phyloP scores from a whole-genome alignment of 1,140 invertebrate species.

The Procambarus virginalis region DNA sequence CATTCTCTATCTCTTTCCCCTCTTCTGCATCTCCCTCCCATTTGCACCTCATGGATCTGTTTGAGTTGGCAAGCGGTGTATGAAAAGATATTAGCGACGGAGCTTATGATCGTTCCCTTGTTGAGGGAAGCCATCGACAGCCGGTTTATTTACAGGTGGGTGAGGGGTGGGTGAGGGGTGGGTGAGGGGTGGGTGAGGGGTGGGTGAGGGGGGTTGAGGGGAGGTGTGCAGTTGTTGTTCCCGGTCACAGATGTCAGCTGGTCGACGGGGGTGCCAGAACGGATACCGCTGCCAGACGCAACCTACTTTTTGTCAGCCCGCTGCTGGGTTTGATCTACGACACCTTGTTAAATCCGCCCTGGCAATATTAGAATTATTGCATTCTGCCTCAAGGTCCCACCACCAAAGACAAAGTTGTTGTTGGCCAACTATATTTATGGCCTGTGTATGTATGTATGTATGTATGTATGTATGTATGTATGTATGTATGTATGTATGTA shows the following conservation, averaged over 20 bases:
- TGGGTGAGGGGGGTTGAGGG: not conserved
- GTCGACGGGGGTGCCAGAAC: not conserved
- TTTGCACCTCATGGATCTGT: not conserved
- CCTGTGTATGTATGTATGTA: conserved; percentile 1
- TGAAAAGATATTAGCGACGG: not conserved
- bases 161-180: not conserved
- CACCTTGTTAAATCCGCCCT: conserved; percentile 3
- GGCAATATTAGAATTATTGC: conserved; percentile 10
- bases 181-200: no score
- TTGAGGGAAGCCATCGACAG: not conserved
- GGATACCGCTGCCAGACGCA: not conserved
- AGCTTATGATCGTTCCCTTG: not conserved
- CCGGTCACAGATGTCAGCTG: not conserved
- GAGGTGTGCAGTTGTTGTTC: not conserved
- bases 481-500: conserved; percentile 16
- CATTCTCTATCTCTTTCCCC: no score
- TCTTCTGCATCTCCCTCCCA: no score
- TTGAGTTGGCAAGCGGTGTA: not conserved
- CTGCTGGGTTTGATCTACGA: conserved; percentile 1
- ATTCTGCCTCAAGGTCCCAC: not conserved
- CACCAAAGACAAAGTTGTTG: not conserved
- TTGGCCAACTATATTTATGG: not conserved
- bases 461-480: not conserved
- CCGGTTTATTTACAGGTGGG: not conserved
- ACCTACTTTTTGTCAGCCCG: not conserved